phyloP scores from a whole-genome alignment of 2,797 vertebrate species.

The Otolemur crassicaudatus region DNA sequence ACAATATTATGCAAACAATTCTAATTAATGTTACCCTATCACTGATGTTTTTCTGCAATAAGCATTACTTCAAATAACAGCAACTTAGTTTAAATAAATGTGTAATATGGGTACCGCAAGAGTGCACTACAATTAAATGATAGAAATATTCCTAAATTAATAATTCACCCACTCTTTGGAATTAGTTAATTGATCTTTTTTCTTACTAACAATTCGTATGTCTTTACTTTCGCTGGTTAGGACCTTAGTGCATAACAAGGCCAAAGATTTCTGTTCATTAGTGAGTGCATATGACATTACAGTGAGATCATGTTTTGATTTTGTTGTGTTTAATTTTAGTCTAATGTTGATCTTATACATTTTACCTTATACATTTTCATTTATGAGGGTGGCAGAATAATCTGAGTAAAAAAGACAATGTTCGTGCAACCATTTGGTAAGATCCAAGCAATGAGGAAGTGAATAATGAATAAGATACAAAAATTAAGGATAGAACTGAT shows the following conservation, averaged over 20 bases:
- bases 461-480: background rate
- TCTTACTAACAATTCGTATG: slow-evolving; percentile 31
- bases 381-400: background rate
- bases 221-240: slow-evolving; percentile 57
- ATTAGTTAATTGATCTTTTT: slow-evolving; percentile 20
- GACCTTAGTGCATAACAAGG: slow-evolving; percentile 1
- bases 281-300: background rate
- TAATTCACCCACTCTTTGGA: slow-evolving; percentile 16
- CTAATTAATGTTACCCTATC: background rate
- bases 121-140: slow-evolving; percentile 32
- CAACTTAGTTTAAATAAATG: slow-evolving; percentile 36
- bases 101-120: background rate
- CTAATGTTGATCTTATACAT: slow-evolving; percentile 47
- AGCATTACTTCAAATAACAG: slow-evolving; percentile 8
- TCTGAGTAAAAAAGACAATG: background rate
- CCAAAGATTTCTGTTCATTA: slow-evolving; percentile 59
- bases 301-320: slow-evolving; percentile 57
- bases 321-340: slow-evolving; percentile 60
- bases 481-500: background rate
- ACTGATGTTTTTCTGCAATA: background rate
- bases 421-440: slow-evolving; percentile 16
- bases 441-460: background rate
- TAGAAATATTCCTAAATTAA: slow-evolving; percentile 49
- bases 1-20: slow-evolving; percentile 28
- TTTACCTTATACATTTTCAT: background rate